Base-by-base conservation (phyloP, 2,888 invertebrate genomes). In the Andrena marginata region DNA sequence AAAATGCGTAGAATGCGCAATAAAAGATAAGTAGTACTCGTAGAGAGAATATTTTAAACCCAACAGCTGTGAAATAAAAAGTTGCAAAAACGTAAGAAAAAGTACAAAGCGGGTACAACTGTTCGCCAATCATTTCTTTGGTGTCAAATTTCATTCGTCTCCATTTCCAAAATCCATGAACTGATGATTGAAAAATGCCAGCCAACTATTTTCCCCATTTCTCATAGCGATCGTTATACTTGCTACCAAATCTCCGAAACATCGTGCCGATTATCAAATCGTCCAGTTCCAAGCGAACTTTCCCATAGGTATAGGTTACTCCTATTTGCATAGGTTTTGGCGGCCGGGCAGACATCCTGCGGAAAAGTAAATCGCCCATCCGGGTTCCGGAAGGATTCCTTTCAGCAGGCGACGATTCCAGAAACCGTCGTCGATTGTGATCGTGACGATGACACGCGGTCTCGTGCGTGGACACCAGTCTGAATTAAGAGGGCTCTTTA, bases 281-380 rank as follows among this genome's bases (percentile, higher is more conserved):
- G 48, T 31, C 42, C 56, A 48, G 63, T 75, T 73, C 31, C n/a
- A 26, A 56, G 23, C 64, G 79, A 84, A 91, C 90, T 90, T 92
- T 93, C 91, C 89, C 90, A 91, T 88, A 89, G 89, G 90, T 91
- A 85, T 92, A 89, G 20, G 85, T 91, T 93, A 90, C 89, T 73
- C 60, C 64, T 91, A 91, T 92, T 92, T 91, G 90, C 90, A 91
- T 91, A 92, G 90, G 86, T 87, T 63, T 71, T 67, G 83, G 33
- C 64, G 69, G 20, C 29, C 60, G 59, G 72, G 63, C 72, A 49
- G 64, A 75, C 70, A 49, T 79, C 63, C 79, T 42, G 80, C 20
- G 77, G 83, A 81, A 89, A 85, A 89, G 77, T 82, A 85, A 90
- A 88, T 84, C 62, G 73, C 35, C 48, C 72, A 31, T 54, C 20